Base-by-base conservation (phyloP, 2,113 vertebrate genomes). In the Acanthochromis polyacanthus region DNA sequence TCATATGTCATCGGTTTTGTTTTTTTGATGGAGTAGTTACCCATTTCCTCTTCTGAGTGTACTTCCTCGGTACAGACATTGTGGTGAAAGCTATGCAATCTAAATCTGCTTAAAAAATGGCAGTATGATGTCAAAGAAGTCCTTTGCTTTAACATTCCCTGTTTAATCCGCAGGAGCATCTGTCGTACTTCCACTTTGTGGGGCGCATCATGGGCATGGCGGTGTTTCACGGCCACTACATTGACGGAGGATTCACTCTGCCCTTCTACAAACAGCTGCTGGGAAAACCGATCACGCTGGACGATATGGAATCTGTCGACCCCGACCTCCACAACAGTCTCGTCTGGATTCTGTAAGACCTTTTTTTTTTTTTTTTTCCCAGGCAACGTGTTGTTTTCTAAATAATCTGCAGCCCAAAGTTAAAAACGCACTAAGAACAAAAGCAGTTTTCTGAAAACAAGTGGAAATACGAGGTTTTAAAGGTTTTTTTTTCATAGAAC, bases 201-300 rank as follows among this genome's bases (percentile, higher is more conserved):
- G 98, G 98, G 10, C 94, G 98, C 55, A 99, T 99, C 84, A 99
- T 99, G 98, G 98, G 98, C 58, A 99, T 99, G 98, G 98, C 98
- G 5, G 98, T 99, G 78, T 99, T 99, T 88, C 98, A 99, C 0
- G 98, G 98, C 82, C 98, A 99, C 95, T 99, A 99, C 88, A 99
- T 99, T 0, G 98, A 99, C 0, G 98, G 98, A 7, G 98, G 98
- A 89, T 99, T 99, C 94, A 99, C 98, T 0, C 89, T 99, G 91
- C 98, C 98, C 62, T 99, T 99, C 92, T 99, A 99, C 84, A 99
- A 99, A 82, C 98, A 99, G 94, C 89, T 99, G 94, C 95, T 99
- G 28, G 98, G 98, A 58, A 99, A 99, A 90, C 96, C 97, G 22
- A 99, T 99, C 93, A 99, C 98, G 78, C 92, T 99, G 93, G 98